A percentile compares a stretch with the other conserved stretches of the same genome.
Evolutionary conservation across 1,140 invertebrate species (phyloP).

Genomic region (Helicorthomorpha holstii): DNA sequence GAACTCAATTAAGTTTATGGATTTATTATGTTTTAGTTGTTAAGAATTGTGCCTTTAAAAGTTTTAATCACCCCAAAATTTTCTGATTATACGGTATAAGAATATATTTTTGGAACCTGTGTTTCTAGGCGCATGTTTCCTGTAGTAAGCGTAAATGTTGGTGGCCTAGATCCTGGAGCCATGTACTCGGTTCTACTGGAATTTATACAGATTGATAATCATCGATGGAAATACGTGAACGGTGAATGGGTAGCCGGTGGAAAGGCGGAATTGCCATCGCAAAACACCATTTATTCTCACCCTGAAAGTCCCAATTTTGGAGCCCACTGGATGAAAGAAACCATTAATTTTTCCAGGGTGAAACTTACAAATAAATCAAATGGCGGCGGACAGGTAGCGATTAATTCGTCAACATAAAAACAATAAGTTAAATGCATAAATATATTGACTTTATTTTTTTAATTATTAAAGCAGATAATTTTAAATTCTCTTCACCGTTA

Average conservation of each 20-base stretch:
- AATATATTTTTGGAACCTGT: too few relatives aligned
- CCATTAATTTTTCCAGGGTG: conserved; percentile 87
- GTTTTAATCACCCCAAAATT: too few relatives aligned
- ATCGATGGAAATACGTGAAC: conserved; percentile 95
- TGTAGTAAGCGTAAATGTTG: conserved; percentile 76
- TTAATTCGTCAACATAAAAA: neutral
- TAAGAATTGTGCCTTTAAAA: too few relatives aligned
- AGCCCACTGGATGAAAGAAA: conserved; percentile 93
- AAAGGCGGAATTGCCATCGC: conserved; percentile 75
- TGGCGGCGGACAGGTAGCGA: conserved; percentile 60
- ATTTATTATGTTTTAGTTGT: too few relatives aligned
- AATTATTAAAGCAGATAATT: conserved; percentile 47
- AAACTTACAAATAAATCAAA: conserved; percentile 92
- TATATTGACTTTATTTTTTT: too few relatives aligned
- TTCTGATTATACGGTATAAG: too few relatives aligned
- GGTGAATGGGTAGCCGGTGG: conserved; percentile 93
- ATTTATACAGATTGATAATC: conserved; percentile 82
- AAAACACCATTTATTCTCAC: conserved; percentile 82
- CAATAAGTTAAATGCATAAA: too few relatives aligned
- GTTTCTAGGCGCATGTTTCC: conserved; percentile 89
- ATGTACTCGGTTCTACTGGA: conserved; percentile 90
- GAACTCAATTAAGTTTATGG: too few relatives aligned
- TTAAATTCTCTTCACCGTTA: conserved; percentile 93
- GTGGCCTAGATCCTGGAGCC: conserved; percentile 70
- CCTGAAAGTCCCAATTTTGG: conserved; percentile 94